Base-by-base conservation (phyloP, 2,113 vertebrate species). In the Motacilla tschutschensis region DNA sequence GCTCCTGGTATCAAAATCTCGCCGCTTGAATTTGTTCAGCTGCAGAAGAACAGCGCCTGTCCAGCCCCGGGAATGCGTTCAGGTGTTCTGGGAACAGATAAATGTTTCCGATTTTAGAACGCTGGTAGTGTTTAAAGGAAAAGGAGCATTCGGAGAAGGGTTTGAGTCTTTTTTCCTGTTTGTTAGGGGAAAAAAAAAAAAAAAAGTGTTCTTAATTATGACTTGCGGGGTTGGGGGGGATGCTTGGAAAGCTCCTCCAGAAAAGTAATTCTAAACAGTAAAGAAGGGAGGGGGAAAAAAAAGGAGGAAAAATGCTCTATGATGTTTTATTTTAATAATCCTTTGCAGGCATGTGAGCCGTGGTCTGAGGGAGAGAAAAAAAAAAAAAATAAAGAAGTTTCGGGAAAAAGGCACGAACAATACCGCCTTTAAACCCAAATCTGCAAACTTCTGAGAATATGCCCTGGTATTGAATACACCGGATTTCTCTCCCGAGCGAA, bases 401-500 rank as follows among this genome's bases (percentile, higher is more conserved):
- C n/a, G 71, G 83, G 85, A 17, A 83, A 89, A 91, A 92, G 50
- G 77, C 93, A 89, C 6, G 83, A 92, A 94, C 93, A 95, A 95
- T 94, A 83, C 90, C 83, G 65, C 83, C 91, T 93, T 93, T 94
- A 94, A 94, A 94, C 66, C 28, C 51, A 89, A 93, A 95, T 91
- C 93, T 94, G 74, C 85, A 75, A 93, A 94, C 93, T 95, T 94
- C 85, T 89, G 89, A 94, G 94, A 92, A 87, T 95, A 93, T 94
- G 91, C 93, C 87, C 85, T 89, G 8, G 58, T 70, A 33, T 67
- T 94, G 94, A 93, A 94, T 94, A 89, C 94, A 95, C 91, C 94
- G 94, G 94, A 94, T 94, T 95, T 95, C 94, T 95, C 83, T 93
- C 77, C 94, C 89, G 36, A 83, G 94, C 89, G 5, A 57, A 93